phyloP scores from a whole-genome alignment of 2,888 invertebrate genomes.

The Operophtera brumata region DNA sequence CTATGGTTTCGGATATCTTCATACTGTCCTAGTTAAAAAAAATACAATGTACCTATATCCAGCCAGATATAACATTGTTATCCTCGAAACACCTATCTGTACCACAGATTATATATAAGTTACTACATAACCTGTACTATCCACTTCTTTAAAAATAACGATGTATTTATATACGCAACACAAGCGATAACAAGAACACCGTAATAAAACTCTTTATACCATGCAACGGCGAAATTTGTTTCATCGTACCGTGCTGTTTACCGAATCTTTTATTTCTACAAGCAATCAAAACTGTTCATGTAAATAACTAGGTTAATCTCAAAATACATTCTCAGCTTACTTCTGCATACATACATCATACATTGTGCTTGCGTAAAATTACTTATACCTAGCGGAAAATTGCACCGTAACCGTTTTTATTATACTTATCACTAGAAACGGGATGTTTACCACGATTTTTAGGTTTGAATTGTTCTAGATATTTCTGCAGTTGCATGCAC shows the following conservation, averaged over 20 bases:
- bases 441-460: too few relatives aligned
- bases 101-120: too few relatives aligned
- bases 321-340: slow-evolving; percentile 10
- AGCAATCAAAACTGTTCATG: not conserved
- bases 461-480: too few relatives aligned
- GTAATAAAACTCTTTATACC: too few relatives aligned
- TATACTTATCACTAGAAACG: too few relatives aligned
- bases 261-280: not conserved
- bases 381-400: slow-evolving; percentile 20
- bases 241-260: not conserved
- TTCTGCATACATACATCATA: slow-evolving; percentile 1
- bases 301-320: slow-evolving; percentile 9
- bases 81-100: slow-evolving; percentile 3
- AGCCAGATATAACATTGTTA: slow-evolving; percentile 17
- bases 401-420: slow-evolving; percentile 17
- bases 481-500: too few relatives aligned
- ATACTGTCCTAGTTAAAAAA: too few relatives aligned
- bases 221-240: not conserved
- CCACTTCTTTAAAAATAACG: not conserved
- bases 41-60: too few relatives aligned
- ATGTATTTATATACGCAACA: not conserved
- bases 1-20: too few relatives aligned
- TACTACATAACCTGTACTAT: too few relatives aligned
- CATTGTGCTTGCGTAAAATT: slow-evolving; percentile 14
- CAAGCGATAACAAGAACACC: too few relatives aligned